phyloP scores from a whole-genome alignment of 2,113 vertebrate species.

The Ramphastos sulfuratus region DNA sequence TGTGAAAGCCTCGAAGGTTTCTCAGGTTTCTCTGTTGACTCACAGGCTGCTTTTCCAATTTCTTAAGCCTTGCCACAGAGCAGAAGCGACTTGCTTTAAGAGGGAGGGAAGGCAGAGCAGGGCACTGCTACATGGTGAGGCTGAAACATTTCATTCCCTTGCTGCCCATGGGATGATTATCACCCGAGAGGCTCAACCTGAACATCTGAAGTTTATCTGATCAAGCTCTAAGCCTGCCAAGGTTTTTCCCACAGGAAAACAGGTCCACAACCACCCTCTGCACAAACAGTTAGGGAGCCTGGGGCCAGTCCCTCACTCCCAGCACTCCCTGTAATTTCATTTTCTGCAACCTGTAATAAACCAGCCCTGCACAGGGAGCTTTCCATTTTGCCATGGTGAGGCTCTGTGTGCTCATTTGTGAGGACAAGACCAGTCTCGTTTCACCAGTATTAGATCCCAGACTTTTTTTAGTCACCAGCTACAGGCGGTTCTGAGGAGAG shows the following conservation, averaged over 20 bases:
- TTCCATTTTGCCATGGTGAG: background rate
- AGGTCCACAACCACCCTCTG: background rate
- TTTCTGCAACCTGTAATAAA: background rate
- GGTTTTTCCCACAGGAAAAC: background rate
- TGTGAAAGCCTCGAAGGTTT: background rate
- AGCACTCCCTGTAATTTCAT: background rate
- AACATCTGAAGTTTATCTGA: background rate
- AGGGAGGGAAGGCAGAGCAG: background rate
- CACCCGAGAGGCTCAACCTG: background rate
- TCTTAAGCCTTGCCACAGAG: rapidly evolving
- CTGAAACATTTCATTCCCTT: background rate
- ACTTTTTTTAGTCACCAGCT: background rate
- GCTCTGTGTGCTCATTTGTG: background rate
- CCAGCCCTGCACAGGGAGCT: rapidly evolving
- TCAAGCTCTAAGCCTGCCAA: background rate
- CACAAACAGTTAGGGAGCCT: background rate
- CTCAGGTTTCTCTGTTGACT: background rate
- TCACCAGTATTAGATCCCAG: too few relatives aligned
- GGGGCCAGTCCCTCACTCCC: background rate
- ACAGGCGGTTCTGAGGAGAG: background rate
- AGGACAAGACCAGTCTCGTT: background rate
- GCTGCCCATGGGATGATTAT: background rate
- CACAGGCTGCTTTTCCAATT: background rate
- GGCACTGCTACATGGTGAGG: rapidly evolving
- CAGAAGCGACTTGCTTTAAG: background rate